Base-by-base conservation (phyloP, 2,888 invertebrate species). In the Phorcus lineatus region DNA sequence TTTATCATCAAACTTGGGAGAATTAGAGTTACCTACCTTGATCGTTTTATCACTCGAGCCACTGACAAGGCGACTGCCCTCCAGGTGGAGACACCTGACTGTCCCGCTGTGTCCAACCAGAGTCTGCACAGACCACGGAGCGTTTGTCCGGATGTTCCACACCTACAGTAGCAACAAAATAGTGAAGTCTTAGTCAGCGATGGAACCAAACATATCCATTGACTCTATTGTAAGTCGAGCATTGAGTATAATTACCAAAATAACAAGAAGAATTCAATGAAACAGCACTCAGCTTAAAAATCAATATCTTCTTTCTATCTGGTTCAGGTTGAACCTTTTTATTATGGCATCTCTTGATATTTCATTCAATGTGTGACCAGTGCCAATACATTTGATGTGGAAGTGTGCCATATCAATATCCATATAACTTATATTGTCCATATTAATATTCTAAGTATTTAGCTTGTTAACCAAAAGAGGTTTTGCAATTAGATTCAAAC, bases 101-200 rank as follows among this genome's bases (percentile, higher is more conserved):
- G 94, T 94, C 28, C 93, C 94, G 55, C 94, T 94, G 85, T 94
- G 94, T 36, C 94, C 94, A 54, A 93, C 93, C 75, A 94, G 86
- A 0, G 94, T 94, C 90, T 94, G 94, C 16, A 94, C 94, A 55
- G 94, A 93, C 93, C 94, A 94, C 19, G 91, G 93, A 77, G 93
- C 94, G 90, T 94, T 94, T 17, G 94, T 94, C 9, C 94, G 88
- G 80, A 94, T 94, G 87, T 94, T 94, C 94, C 94, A 94, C 17
- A 94, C 94, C 93, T 94, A 80, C 19, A 82, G 11, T 36, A 11
- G 11, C 4, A 11, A 47, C 47, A 47, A 67, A 9, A n/a, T n/a
- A n/a, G n/a, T n/a, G n/a, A n/a, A n/a, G n/a, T n/a, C n/a, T n/a
- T n/a, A n/a, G n/a, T n/a, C n/a, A n/a, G n/a, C n/a, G n/a, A n/a